Evolutionary conservation across 2,113 vertebrate genomes (phyloP), one percentile per base, ranked within the genome.

Genomic region (Riparia riparia): DNA sequence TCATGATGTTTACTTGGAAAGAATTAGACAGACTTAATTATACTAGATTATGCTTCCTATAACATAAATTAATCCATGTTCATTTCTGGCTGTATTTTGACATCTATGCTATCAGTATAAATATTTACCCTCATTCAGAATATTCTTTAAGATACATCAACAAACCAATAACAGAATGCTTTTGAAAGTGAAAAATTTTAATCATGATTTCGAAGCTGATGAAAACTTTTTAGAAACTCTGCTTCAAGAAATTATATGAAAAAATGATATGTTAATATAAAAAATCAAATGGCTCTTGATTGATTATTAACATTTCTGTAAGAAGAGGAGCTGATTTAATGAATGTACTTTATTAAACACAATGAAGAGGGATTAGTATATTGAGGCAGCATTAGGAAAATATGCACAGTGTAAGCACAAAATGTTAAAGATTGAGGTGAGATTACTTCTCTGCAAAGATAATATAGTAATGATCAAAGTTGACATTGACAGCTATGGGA

Each of bases 401-500:
- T 92, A 63, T 81, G 58, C 47, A 34, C 61, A 90, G 85, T 72
- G 51, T 88, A 96, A 93, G 32, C 63, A 96, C 51, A 66, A 91
- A 95, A 41, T 96, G 97, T 96, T 93, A 96, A 86, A 90, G 74
- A 83, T 26, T 0, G n/a, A 95, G 66, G 63, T 94, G 96, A 95
- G 94, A 90, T 95, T 96, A 86, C 90, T 94, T 95, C 94, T 93
- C 73, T 96, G 89, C 72, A 95, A 94, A 94, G 82, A 82, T 86
- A 73, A 89, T 91, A 63, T 81, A 90, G 82, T 93, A 92, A 60
- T 96, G 93, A 97, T 97, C 84, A 96, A 96, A 97, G 86, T 32
- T 95, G 93, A 93, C 92, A 95, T 63, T 96, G 95, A 95, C 94
- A 97, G 86, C 87, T 95, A 96, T 83, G 89, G 92, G 89, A 96